Base-by-base conservation (phyloP, 1,140 invertebrate genomes). In the Araneus ventricosus region DNA sequence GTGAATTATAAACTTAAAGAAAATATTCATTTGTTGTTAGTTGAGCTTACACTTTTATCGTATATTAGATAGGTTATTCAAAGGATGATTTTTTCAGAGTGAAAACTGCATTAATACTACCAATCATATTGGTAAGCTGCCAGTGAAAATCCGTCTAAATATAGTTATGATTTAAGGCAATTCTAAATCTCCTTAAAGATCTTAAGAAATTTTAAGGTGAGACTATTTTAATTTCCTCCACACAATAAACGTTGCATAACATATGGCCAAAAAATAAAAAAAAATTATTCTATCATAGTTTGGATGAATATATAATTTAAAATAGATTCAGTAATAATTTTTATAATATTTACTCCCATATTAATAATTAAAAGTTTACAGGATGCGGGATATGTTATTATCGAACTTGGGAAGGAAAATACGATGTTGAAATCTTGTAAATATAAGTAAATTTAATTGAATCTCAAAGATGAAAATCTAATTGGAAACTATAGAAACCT, bases 11-110 rank as follows among this genome's bases (percentile, higher is more conserved):
- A 45, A 84, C 45, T 45, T 84, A 52, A 84, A 10, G 30, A 75
- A 75, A 34, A 82, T 39, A 45, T 89, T 91, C 20, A 52, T 92
- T 92, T 86, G 84, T 79, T 79, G 63, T 86, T 87, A 87, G 61
- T 92, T 70, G 91, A 92, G 91, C 91, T 92, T 92, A 92, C 22
- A 75, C 57, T 67, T 92, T 86, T 92, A 70, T 30, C n/a, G 30
- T 84, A 82, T 41, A 20, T 24, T 41, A 41, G 39, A 52, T 84
- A 84, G 80, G 24, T 84, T 27, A 45, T 52, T 27, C 24, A 41
- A 84, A 4, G 41, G 39, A 80, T 37, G 39, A 39, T 80, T 80
- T 80, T n/a, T 24, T 41, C 24, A 27, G n/a, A 45, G 39, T 84
- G 45, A 84, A 52, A 45, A 84, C 24, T 84, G 80, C 24, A 84